Evolutionary conservation across 2,888 invertebrate genomes (phyloP).

Genomic region (Elysia crispata): DNA sequence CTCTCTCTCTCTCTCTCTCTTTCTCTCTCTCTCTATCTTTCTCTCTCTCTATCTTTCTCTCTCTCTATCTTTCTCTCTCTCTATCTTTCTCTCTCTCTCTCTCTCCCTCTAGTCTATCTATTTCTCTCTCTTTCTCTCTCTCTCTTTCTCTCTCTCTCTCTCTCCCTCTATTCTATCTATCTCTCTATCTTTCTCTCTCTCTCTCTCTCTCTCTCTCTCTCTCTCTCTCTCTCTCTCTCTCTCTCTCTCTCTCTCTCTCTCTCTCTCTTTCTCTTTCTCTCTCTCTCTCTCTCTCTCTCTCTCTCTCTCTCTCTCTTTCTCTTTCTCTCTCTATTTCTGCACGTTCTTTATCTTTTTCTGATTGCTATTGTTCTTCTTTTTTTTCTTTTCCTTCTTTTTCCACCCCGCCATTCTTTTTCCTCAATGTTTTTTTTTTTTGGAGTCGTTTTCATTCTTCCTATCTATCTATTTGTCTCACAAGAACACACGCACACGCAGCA

Average conservation of each 20-base stretch:
- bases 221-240: not conserved
- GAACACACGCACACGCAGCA: not conserved
- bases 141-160: not conserved
- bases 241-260: not conserved
- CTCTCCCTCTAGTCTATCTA: too few relatives aligned
- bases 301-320: conserved; percentile 13
- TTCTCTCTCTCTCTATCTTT: not conserved
- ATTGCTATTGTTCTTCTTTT: not conserved
- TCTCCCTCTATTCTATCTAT: not conserved
- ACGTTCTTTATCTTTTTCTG: not conserved
- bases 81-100: conserved; percentile 17
- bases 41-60: conserved; percentile 3
- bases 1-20: not conserved
- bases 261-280: not conserved
- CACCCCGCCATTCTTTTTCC: not conserved
- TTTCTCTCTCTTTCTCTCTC: not conserved
- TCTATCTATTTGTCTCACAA: not conserved
- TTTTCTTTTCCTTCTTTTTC: not conserved
- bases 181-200: not conserved
- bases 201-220: not conserved
- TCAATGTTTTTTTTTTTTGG: too few relatives aligned
- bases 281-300: not conserved
- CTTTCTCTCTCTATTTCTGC: not conserved
- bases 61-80: not conserved
- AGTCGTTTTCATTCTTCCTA: not conserved